Evolutionary conservation across 2,888 invertebrate species (phyloP), one percentile per base, ranked within the genome.

Genomic region (Ectemnius continuus): DNA sequence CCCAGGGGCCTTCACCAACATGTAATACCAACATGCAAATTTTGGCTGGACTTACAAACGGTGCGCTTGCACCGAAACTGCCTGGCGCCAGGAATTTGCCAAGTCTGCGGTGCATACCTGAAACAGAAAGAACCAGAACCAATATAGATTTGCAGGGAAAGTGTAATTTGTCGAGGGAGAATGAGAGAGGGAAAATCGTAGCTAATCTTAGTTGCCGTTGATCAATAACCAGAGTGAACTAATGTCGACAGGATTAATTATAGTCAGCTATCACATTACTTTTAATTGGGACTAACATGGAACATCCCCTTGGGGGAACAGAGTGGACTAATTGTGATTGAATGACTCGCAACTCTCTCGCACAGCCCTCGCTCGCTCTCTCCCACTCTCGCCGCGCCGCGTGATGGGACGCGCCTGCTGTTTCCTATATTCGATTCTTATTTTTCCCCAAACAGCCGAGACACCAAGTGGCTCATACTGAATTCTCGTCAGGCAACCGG

Each of bases 241-340:
- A 82, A 80, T 67, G 72, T 56, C 62, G 48, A 61, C 20, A 62
- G 67, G 70, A 74, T 73, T 83, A 81, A 83, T 83, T 83, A 83
- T 71, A 83, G 80, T 83, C 77, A 80, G 64, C 81, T 75, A 83
- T 84, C 77, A 80, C 73, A 65, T 80, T 82, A 78, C 74, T 83
- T 80, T 73, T 81, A 80, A 83, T 75, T 73, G 74, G 72, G 76
- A 74, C 75, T 76, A 80, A 76, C 73, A 65, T 60, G 67, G 71
- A 75, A 70, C 83, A 75, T 76, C 78, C 76, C 80, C 76, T 76
- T 75, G 75, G 80, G 67, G 62, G 67, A 73, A 61, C 60, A 67
- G 74, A 68, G 62, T 66, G 73, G 83, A 80, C 79, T 83, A 83
- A 83, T 83, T 81, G 78, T 81, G 83, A 80, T 70, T 70, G 81